Base-by-base conservation (phyloP, 2,113 vertebrate genomes). In the Pungitius pungitius region DNA sequence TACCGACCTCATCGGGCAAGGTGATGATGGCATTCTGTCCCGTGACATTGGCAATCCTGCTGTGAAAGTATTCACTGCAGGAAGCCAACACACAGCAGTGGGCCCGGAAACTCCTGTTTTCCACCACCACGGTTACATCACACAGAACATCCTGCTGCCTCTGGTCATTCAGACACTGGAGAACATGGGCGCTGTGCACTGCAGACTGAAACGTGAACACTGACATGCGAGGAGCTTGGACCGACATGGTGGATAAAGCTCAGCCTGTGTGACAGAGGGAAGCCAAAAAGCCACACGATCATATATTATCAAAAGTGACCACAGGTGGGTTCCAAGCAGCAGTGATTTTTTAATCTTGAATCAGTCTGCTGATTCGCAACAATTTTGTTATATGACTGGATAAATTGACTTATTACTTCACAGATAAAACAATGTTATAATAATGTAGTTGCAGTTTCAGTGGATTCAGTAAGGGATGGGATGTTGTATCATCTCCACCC, bases 11-110 rank as follows among this genome's bases (percentile, higher is more conserved):
- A 67, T 95, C 92, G 0, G 97, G 96, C 17, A 99, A 93, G 30
- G 94, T 94, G 72, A 99, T 92, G 80, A 93, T 85, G 55, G 94
- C 89, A 87, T 95, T 96, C 2, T 87, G 78, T 1, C 92, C 89
- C 35, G 81, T 84, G 70, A 92, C 90, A 69, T 86, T 92, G 64
- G 92, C 87, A 11, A 96, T 83, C 74, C 94, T 92, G 47, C 94
- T 91, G 78, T 94, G 94, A 87, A 99, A 97, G 79, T 97, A 99
- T 57, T 92, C 88, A 74, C 97, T 98, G 87, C 96, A 98, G 6
- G 97, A 96, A 0, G 96, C 96, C 86, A 99, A 91, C 77, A 99
- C 94, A 0, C 96, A 94, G 64, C 86, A 92, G 85, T 99, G 97
- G 18, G 96, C 97, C 15, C 95, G 92, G 82, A 97, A 98, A 42